Evolutionary conservation across 2,797 vertebrate genomes (phyloP), one percentile per base, ranked within the genome.

Genomic region (Anas flavirostris): DNA sequence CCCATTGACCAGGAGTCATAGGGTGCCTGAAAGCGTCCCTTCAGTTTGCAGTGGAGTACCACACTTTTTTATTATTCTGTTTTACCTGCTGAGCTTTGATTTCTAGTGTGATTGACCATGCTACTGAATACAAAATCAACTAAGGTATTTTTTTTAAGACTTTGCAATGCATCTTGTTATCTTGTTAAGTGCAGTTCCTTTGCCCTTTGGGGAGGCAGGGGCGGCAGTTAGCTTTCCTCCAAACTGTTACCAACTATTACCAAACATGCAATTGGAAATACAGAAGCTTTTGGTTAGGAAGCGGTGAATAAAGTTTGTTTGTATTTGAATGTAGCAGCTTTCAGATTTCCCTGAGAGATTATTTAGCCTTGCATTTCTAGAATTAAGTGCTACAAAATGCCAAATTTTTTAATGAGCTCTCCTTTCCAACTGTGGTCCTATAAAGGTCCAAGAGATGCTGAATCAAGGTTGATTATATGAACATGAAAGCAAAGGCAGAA

Each of bases 381-480:
- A 43, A 78, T 39, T 56, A 79, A 79, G 14, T 64, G 35, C 44
- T 77, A 29, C 7, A 39, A 69, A 93, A 60, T 80, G 90, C 16
- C 9, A 64, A 48, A 43, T 8, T 16, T 50, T 4, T 82, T 91
- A 84, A 52, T 6, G 0, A 59, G 14, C 16, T 69, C 10, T 60
- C 6, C 68, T 88, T 92, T 87, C 23, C 37, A 3, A 9, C 43
- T 28, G 43, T 67, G 63, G 16, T 50, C 44, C 64, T 95, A 78
- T 78, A 85, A 89, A 86, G 59, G 82, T 90, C 31, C 5, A 3
- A 35, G 16, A 76, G 58, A 56, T 58, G 13, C 14, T 10, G 19
- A 87, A 58, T 90, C 80, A 59, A 60, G 16, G 9, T 79, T 89
- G 46, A 67, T 87, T 82, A 94, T 84, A 28, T 79, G 56, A 91